Base-by-base conservation (phyloP, 2,113 vertebrate genomes). In the Phrynosoma blainvillii region DNA sequence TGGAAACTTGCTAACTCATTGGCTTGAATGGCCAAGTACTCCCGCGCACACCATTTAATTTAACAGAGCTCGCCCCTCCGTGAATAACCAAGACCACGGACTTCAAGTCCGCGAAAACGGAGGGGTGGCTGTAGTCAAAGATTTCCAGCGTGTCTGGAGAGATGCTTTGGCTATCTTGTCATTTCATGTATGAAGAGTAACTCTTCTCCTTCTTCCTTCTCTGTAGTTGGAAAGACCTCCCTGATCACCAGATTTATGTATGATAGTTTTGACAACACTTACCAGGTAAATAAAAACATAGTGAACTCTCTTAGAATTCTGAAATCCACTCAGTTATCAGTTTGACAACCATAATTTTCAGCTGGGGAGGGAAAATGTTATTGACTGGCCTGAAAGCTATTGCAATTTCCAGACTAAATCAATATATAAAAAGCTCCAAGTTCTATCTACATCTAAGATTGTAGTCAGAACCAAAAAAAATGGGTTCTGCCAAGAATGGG, bases 201-300 rank as follows among this genome's bases (percentile, higher is more conserved):
- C 52, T 68, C 16, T 65, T 62, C 30, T 21, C 66, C 59, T 79
- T 47, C 14, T 18, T 18, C n/a, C 40, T 76, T 21, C 74, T 93
- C 62, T 90, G 59, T 94, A 98, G 97, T 98, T 95, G 97, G 97
- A 76, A 98, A 98, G 94, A 98, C 97, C 18, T 98, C 97, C 18
- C 96, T 98, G 85, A 98, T 98, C 95, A 98, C 97, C 92, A 96
- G 97, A 92, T 98, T 98, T 93, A 98, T 98, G 97, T 98, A 98
- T 92, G 97, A 98, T 96, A 98, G 97, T 95, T 98, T 98, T 87
- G 97, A 98, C 95, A 98, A 98, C 93, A 98, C 97, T 82, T 98
- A 98, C 91, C 97, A 98, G 97, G 97, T 97, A 97, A 96, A 84
- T 79, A 21, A 23, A 16, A 62, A 8, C 25, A n/a, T 47, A 40